Conservation (phyloP, 2,888 invertebrate genomes). For the Crematogaster levior region DNA sequence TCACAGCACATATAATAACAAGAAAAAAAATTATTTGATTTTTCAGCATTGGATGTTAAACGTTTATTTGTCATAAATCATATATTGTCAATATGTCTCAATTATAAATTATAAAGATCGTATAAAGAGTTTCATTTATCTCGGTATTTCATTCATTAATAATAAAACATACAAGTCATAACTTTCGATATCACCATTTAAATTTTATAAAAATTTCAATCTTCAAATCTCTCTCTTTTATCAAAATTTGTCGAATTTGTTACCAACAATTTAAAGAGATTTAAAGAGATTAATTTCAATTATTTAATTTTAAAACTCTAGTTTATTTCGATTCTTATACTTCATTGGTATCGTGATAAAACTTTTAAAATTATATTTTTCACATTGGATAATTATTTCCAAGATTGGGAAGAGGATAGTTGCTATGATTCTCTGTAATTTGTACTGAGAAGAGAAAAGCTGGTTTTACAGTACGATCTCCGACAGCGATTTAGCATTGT, state of each 20-base stretch:
- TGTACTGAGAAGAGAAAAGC: background rate
- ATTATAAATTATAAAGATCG: background rate
- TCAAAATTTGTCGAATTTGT: too few species aligned
- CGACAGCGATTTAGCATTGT: constrained; percentile 13
- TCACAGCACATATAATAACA: too few species aligned
- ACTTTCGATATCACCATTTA: background rate
- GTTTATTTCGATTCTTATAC: background rate
- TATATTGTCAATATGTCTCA: background rate
- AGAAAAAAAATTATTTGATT: too few species aligned
- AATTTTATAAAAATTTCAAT: background rate
- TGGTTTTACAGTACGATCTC: constrained; percentile 3
- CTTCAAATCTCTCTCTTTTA: too few species aligned
- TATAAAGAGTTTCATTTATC: background rate
- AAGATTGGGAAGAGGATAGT: background rate
- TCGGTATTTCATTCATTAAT: background rate
- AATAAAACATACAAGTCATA: background rate
- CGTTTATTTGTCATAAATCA: background rate
- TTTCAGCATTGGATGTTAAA: background rate
- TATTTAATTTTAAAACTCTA: background rate
- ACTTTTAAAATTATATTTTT: background rate
- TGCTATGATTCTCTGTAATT: background rate
- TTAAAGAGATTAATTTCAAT: background rate
- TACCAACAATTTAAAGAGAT: too few species aligned
- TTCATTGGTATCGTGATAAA: background rate
- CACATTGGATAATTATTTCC: background rate